phyloP scores from a whole-genome alignment of 2,113 vertebrate species.

The Aythya baeri region DNA sequence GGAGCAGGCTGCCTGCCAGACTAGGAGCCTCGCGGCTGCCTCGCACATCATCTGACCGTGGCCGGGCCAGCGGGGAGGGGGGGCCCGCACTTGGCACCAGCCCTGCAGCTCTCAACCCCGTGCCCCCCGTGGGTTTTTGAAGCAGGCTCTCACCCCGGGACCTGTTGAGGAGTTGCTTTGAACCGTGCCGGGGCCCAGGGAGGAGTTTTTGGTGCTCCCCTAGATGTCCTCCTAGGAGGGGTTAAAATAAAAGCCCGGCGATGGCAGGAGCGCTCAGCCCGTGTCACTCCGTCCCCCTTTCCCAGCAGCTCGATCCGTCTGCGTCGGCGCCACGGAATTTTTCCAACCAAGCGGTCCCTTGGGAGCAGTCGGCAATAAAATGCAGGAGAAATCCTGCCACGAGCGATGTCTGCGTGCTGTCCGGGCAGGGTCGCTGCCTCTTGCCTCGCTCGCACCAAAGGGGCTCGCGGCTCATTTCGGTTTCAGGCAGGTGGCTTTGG shows the following conservation, averaged over 20 bases:
- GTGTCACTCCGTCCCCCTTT: not conserved
- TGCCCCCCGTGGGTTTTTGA: not conserved
- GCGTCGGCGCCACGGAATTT: rapidly evolving
- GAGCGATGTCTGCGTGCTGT: rapidly evolving
- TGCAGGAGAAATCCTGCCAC: not conserved
- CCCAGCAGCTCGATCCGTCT: not conserved
- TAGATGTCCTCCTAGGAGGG: not conserved
- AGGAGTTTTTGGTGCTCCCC: not conserved
- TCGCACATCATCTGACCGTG: constrained; percentile 82
- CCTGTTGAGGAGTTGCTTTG: not conserved
- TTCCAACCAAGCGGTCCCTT: not conserved
- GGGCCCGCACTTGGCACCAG: constrained; percentile 55
- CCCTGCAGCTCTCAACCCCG: constrained; percentile 63
- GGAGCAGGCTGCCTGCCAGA: constrained; percentile 87
- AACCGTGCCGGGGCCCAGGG: not conserved
- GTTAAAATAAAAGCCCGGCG: not conserved
- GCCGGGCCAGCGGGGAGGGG: constrained; percentile 44
- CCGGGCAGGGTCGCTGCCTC: too few relatives aligned
- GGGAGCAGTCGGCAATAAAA: not conserved
- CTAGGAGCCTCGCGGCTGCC: constrained; percentile 81
- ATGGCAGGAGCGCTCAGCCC: not conserved
- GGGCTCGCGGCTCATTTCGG: not conserved
- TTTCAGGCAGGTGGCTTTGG: not conserved
- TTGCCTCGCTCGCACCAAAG: not conserved
- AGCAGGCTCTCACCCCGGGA: not conserved